Conservation (phyloP, 2,888 invertebrate species). For the Agonum fuliginosum region DNA sequence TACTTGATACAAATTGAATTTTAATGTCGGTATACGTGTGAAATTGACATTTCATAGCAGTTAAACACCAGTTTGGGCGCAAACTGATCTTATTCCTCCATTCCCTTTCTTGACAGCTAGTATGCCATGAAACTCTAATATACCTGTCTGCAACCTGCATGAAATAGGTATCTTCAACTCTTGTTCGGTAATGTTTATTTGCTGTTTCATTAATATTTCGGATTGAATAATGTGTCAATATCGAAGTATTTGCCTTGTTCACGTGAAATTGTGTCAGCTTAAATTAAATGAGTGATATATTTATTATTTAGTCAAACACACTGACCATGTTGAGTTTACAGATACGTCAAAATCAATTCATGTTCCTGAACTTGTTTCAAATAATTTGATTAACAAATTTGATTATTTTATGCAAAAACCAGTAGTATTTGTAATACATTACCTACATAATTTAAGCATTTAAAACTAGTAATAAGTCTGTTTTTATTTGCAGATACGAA, state of each 20-base stretch:
- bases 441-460: no score
- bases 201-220: slow-evolving; percentile 27
- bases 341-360: no score
- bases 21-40: slow-evolving; percentile 56
- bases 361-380: no score
- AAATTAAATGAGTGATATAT: no score
- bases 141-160: neutral
- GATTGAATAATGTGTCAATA: neutral
- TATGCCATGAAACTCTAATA: slow-evolving; percentile 52
- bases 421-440: no score
- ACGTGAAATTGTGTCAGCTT: neutral
- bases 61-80: slow-evolving; percentile 53
- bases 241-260: slow-evolving; percentile 14
- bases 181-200: slow-evolving; percentile 21
- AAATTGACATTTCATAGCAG: slow-evolving; percentile 58
- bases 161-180: neutral
- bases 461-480: no score
- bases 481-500: no score
- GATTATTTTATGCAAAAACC: no score
- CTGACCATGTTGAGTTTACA: no score
- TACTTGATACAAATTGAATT: slow-evolving; percentile 55
- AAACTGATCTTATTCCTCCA: slow-evolving; percentile 29
- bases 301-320: no score
- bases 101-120: slow-evolving; percentile 38
- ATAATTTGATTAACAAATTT: no score